Base-by-base conservation (phyloP, 2,888 invertebrate genomes). In the Dasysyrphus tricinctus region DNA sequence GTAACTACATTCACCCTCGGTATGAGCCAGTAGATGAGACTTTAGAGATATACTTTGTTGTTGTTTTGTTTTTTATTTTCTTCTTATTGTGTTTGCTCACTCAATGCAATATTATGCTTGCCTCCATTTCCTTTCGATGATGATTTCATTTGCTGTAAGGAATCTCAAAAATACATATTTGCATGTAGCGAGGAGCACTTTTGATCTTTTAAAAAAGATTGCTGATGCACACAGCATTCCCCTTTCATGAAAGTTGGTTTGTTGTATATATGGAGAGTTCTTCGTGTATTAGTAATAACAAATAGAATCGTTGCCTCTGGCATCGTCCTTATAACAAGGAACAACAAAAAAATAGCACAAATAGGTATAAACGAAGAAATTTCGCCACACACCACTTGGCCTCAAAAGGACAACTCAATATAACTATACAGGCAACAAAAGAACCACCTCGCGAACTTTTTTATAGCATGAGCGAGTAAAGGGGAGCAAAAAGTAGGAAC, bases 91-190 rank as follows among this genome's bases (percentile, higher is more conserved):
- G 76, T 70, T 69, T 57, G 54, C 44, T n/a, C 2, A 4, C 8
- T 19, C 14, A 12, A 16, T 44, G 44, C 44, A n/a, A 44, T 44
- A n/a, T 44, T 44, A 54, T 47, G 19, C 70, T 65, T 61, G 49
- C 47, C 32, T 51, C 16, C 54, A 39, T 80, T 84, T 70, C 65
- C 56, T 76, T 84, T 76, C 75, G 65, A 80, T 80, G 75, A 80
- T 76, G 80, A 84, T 84, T 80, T 76, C 75, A 72, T 80, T 80
- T 67, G 72, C 51, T 80, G 16, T 19, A 76, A 67, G 44, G 82
- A 82, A 82, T 82, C 74, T 74, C 39, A 72, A 65, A 70, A 80
- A 57, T 59, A 80, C 67, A 47, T 70, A 74, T 80, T 80, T 73
- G 80, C 76, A 80, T 67, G 14, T 67, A n/a, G 8, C 57, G 16